phyloP scores from a whole-genome alignment of 2,888 invertebrate species.

The Crepidodera aurea region DNA sequence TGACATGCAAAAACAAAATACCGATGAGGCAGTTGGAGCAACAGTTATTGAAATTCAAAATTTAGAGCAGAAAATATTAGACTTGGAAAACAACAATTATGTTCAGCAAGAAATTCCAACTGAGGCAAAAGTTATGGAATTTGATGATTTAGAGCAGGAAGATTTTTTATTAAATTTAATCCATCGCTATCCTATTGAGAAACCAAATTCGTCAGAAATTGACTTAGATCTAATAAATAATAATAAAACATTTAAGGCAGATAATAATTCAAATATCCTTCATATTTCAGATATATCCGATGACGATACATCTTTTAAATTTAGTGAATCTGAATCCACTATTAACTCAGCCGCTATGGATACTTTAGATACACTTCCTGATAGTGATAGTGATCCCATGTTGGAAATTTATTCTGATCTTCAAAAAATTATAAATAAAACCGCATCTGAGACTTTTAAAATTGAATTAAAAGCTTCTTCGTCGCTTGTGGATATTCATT shows the following conservation, averaged over 20 bases:
- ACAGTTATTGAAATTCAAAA: not conserved
- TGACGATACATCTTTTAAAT: not conserved
- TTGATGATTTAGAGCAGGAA: not conserved
- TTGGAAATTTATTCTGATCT: not conserved
- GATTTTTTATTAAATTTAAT: not conserved
- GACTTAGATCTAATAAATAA: too few relatives aligned
- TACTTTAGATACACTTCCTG: not conserved
- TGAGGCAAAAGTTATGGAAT: too few relatives aligned
- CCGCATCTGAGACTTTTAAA: not conserved
- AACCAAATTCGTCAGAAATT: not conserved
- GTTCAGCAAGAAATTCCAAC: too few relatives aligned
- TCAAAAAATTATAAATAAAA: not conserved
- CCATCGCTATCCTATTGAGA: not conserved
- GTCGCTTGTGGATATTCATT: too few relatives aligned
- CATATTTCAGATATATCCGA: not conserved
- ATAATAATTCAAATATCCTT: not conserved
- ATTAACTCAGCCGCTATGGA: slow-evolving; percentile 3
- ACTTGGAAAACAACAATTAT: too few relatives aligned
- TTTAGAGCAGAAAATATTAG: not conserved
- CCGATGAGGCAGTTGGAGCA: too few relatives aligned
- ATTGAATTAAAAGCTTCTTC: too few relatives aligned
- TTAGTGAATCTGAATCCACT: not conserved
- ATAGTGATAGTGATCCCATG: not conserved
- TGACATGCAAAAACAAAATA: too few relatives aligned
- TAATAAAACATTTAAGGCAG: not conserved